These are phyloP conservation scores for Eupithecia exiguata DNA, from an alignment of 2,888 invertebrate genomes.

Conservation along the genomic window DNA sequence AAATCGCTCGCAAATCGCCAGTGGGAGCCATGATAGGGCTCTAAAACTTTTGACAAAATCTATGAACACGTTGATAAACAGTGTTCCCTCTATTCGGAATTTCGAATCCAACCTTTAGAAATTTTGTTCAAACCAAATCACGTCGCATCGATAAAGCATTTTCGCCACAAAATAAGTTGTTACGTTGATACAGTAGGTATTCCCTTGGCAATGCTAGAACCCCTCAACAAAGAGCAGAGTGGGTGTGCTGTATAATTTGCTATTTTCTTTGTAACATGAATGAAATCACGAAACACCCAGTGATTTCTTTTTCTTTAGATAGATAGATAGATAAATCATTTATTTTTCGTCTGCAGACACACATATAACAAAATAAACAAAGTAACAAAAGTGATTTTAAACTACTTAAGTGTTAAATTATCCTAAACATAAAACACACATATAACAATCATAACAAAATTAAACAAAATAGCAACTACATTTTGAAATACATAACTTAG, in stretches of 20 bases:
- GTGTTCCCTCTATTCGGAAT: background rate
- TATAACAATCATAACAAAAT: too few species aligned
- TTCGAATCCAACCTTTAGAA: background rate
- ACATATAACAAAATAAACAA: too few species aligned
- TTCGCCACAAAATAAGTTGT: conserved; percentile 12
- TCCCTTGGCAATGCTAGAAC: conserved; percentile 3
- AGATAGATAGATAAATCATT: too few species aligned
- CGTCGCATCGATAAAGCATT: conserved; percentile 9
- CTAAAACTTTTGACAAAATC: background rate
- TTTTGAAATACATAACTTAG: too few species aligned
- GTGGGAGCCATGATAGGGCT: background rate
- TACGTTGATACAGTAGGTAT: background rate
- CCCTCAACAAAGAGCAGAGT: background rate
- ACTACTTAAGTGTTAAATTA: too few species aligned
- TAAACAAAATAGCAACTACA: too few species aligned
- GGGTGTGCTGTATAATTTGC: background rate
- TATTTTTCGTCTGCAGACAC: too few species aligned
- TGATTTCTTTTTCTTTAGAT: background rate
- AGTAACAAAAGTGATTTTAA: too few species aligned
- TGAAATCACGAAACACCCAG: background rate
- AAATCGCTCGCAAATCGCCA: too few species aligned
- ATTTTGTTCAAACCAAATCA: conserved; percentile 1
- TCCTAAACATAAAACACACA: too few species aligned
- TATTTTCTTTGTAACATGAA: conserved; percentile 9
- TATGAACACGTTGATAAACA: background rate